Conservation (phyloP, 2,113 vertebrate species). For the Scolopax mira region DNA sequence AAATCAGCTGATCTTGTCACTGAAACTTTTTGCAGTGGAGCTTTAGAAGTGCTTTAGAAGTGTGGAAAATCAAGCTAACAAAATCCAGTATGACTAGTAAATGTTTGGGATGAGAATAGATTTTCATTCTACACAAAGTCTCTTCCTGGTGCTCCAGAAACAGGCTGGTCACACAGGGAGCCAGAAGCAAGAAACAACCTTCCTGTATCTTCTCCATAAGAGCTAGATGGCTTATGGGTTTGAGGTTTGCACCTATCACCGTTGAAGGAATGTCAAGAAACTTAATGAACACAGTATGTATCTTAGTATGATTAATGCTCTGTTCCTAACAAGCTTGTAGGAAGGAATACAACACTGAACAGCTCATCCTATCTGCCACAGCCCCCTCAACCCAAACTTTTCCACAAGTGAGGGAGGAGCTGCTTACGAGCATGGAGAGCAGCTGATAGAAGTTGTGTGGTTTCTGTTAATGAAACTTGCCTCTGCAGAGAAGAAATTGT, state of each 20-base stretch:
- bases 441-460: background rate
- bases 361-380: background rate
- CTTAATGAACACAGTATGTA: background rate
- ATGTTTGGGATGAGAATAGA: background rate
- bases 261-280: background rate
- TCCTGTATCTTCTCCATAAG: background rate
- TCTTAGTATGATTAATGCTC: background rate
- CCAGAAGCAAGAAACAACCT: background rate
- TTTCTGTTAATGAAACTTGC: background rate
- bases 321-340: background rate
- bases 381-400: background rate
- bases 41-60: background rate
- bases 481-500: background rate
- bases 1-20: background rate
- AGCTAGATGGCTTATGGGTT: background rate
- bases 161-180: background rate
- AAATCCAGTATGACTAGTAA: background rate
- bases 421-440: background rate
- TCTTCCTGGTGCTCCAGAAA: background rate
- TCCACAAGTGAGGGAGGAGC: background rate
- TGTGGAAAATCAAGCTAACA: background rate
- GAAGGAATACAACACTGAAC: background rate
- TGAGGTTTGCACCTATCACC: background rate
- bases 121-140: background rate
- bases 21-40: background rate